phyloP scores from a whole-genome alignment of 2,113 vertebrate genomes.

The Alouatta palliata region DNA sequence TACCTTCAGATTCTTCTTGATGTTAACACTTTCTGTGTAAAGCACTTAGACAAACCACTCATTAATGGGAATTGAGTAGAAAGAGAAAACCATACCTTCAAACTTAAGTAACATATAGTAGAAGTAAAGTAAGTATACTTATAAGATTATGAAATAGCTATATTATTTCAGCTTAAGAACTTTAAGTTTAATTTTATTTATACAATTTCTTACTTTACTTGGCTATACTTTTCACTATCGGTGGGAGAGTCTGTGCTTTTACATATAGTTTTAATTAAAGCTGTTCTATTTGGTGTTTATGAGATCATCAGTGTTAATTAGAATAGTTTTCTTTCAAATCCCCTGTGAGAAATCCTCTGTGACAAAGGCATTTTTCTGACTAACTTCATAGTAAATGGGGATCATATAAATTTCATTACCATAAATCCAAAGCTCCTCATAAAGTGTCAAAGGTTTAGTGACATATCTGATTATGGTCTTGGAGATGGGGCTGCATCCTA shows the following conservation, averaged over 20 bases:
- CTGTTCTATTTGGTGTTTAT: not conserved
- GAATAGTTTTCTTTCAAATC: not conserved
- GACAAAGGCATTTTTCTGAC: not conserved
- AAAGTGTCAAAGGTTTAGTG: not conserved
- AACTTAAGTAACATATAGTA: constrained; percentile 41
- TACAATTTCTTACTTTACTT: not conserved
- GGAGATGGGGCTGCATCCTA: not conserved
- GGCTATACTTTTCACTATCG: not conserved
- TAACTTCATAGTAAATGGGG: not conserved
- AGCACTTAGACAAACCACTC: constrained; percentile 68
- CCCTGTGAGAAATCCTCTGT: not conserved
- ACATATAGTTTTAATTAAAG: not conserved
- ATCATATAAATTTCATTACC: not conserved
- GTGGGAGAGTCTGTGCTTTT: not conserved
- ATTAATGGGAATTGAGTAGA: constrained; percentile 73
- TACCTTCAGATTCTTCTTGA: constrained; percentile 59
- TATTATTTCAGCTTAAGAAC: not conserved
- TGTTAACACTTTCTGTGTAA: constrained; percentile 77
- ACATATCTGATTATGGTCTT: not conserved
- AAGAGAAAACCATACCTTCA: constrained; percentile 63
- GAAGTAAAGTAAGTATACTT: too few relatives aligned
- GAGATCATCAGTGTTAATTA: not conserved
- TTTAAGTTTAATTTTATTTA: not conserved
- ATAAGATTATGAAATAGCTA: not conserved
- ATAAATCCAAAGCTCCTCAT: not conserved